These are phyloP conservation scores for Hafferia zeledoni DNA, from an alignment of 2,797 vertebrate species.

Conservation along the genomic window DNA sequence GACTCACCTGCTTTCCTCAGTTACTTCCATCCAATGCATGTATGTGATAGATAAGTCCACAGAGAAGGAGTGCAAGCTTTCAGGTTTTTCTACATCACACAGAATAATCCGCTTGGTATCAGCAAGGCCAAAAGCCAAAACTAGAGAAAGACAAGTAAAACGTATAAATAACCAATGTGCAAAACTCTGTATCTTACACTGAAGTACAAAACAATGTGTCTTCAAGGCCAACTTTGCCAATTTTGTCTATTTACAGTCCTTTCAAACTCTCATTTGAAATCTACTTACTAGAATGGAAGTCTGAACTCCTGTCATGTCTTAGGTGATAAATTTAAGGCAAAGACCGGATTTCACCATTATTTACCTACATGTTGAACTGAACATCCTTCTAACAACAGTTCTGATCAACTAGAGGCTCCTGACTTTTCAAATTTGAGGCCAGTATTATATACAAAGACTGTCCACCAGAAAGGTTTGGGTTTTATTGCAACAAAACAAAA, in stretches of 20 bases:
- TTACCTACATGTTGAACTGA: neutral
- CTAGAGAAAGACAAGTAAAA: slow-evolving; percentile 70
- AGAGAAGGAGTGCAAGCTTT: slow-evolving; percentile 92
- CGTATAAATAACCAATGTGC: neutral
- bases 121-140: slow-evolving; percentile 93
- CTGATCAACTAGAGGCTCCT: neutral
- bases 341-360: neutral
- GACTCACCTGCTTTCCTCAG: slow-evolving; percentile 89
- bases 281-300: neutral
- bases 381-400: neutral
- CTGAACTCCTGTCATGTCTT: neutral
- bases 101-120: slow-evolving; percentile 93
- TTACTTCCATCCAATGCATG: slow-evolving; percentile 99
- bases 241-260: neutral
- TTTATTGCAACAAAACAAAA: neutral
- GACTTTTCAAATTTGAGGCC: neutral
- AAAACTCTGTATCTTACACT: neutral
- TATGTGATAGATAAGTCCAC: slow-evolving; percentile 87
- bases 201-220: neutral
- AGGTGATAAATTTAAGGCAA: neutral
- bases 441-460: neutral
- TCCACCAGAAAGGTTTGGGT: neutral
- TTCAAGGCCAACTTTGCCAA: neutral
- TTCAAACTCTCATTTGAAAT: neutral
- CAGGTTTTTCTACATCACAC: slow-evolving; percentile 97